Conservation (phyloP, 2,888 invertebrate species). For the Thyatira batis region DNA sequence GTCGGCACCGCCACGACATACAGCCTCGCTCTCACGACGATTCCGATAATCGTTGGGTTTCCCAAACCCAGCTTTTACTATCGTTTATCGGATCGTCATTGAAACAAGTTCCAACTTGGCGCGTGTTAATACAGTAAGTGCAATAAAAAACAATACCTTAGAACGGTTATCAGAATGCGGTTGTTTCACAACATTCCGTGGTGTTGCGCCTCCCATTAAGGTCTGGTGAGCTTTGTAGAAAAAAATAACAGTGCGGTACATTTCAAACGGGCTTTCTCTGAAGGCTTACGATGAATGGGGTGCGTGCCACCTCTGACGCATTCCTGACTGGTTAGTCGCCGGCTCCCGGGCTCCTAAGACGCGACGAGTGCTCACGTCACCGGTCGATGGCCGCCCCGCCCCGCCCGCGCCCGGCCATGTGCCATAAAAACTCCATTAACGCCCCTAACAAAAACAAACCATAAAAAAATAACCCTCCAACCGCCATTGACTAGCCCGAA, state of each 20-base stretch:
- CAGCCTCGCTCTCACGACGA: background rate
- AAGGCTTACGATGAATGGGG: slow-evolving; percentile 10
- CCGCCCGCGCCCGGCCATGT: background rate
- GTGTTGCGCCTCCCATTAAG: slow-evolving; percentile 10
- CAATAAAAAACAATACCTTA: background rate
- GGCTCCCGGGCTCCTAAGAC: background rate
- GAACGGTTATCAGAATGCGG: slow-evolving; percentile 10
- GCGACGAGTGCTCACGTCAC: slow-evolving; percentile 17
- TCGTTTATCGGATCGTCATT: background rate
- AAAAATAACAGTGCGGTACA: slow-evolving; percentile 17
- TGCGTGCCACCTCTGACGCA: slow-evolving; percentile 15
- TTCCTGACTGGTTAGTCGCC: slow-evolving; percentile 29
- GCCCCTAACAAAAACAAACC: too few relatives aligned
- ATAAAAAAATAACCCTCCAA: too few relatives aligned
- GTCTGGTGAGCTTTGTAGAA: slow-evolving; percentile 19
- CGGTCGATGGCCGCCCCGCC: too few relatives aligned
- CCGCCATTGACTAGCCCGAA: background rate
- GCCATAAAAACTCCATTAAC: background rate
- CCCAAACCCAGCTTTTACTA: background rate
- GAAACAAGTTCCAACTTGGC: slow-evolving; percentile 1
- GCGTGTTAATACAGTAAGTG: background rate
- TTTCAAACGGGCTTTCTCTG: slow-evolving; percentile 14
- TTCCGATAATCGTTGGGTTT: background rate
- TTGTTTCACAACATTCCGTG: slow-evolving; percentile 30
- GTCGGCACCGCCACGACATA: background rate